These are phyloP conservation scores for Amaurobius ferox DNA, from an alignment of 2,888 invertebrate species.

Conservation along the genomic window DNA sequence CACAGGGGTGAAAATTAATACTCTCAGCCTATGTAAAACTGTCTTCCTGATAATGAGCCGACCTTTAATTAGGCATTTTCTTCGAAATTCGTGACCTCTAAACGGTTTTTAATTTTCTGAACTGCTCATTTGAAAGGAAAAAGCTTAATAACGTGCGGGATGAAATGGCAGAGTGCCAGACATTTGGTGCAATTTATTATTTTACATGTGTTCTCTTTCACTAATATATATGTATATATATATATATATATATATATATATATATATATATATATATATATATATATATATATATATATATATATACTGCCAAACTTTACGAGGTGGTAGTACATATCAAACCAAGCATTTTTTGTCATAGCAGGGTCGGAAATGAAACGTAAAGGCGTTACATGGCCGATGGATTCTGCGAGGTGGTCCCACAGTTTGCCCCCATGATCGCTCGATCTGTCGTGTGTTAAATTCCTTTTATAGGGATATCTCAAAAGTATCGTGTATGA, in stretches of 20 bases:
- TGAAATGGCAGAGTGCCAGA: background rate
- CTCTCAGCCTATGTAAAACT: background rate
- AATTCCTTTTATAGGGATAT: no score
- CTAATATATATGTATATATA: background rate
- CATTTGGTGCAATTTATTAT: background rate
- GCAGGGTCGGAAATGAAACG: no score
- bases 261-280: background rate
- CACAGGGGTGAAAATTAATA: background rate
- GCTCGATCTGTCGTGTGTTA: no score
- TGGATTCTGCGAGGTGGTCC: no score
- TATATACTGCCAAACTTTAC: background rate
- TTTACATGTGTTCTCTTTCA: background rate
- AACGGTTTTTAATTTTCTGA: background rate
- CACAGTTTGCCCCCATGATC: no score
- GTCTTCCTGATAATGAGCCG: background rate
- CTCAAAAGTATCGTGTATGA: no score
- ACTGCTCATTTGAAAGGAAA: background rate
- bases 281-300: background rate
- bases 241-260: no score
- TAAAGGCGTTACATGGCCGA: no score
- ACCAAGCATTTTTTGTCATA: no score
- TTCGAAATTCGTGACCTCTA: background rate
- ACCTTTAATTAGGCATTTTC: background rate
- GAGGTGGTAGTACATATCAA: no score
- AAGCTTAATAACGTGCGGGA: background rate